Base-by-base conservation (phyloP, 1,140 invertebrate genomes). In the Drosophila sulfurigaster region DNA sequence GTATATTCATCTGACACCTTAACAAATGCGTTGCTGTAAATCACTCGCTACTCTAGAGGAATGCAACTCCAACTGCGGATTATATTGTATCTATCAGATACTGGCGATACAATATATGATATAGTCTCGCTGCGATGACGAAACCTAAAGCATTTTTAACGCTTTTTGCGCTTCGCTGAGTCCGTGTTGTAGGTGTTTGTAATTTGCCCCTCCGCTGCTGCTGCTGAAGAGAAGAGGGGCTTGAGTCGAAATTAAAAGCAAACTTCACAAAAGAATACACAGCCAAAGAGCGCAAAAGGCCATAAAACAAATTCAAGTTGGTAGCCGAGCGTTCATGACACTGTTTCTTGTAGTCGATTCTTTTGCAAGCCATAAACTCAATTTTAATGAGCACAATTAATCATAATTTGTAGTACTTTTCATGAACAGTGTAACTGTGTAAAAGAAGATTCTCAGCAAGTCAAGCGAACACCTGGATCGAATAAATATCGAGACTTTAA, bases 331-430 rank as follows among this genome's bases (percentile, higher is more conserved):
- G 85, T 81, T 89, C 85, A 89, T 89, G 85, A 89, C 85, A 89
- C 85, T 89, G 86, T 85, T 89, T 89, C 82, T 57, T 75, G 69
- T 52, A 51, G 3, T 30, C 66, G 30, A 69, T 41, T 65, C 54
- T 83, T 81, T 89, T 70, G 83, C 80, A 78, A 88, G 83, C 76
- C 85, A 89, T 85, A 79, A 85, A 89, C 85, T 85, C 75, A 80
- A 85, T 89, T 85, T 76, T 85, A 88, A 88, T 85, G 70, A 65
- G 30, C 77, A 66, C 83, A 89, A 89, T 89, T 89, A 89, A 86
- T 89, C 78, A 89, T 85, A 85, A 90, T 88, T 85, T 89, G 81
- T 85, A 79, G 78, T 78, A 89, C 46, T 83, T 75, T 72, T 80
- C 65, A 82, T 72, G 64, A 76, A 68, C 46, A 49, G n/a, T 52